Conservation (phyloP, 2,113 vertebrate species). For the Mionectes macconnelli region DNA sequence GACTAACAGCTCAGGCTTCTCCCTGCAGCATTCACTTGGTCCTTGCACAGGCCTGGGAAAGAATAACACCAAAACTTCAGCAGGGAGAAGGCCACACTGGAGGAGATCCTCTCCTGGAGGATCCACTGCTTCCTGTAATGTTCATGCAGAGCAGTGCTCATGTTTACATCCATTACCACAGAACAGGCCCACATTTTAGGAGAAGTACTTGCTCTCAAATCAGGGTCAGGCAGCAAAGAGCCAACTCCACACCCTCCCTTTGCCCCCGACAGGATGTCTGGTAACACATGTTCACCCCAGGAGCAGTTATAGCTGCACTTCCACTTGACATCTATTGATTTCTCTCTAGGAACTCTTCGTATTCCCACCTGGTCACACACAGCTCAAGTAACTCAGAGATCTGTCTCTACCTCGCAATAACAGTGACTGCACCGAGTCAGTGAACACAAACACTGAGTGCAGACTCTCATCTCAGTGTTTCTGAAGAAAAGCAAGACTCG, state of each 20-base stretch:
- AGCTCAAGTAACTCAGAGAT: not conserved
- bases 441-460: not conserved
- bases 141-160: not conserved
- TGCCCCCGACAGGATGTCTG: no score
- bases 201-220: not conserved
- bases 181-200: not conserved
- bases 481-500: not conserved
- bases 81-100: not conserved
- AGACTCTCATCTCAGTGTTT: not conserved
- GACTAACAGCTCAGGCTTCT: not conserved
- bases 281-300: not conserved
- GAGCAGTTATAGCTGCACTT: not conserved
- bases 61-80: not conserved
- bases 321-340: not conserved
- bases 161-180: not conserved
- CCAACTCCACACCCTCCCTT: not conserved
- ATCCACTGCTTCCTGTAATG: not conserved
- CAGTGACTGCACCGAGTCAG: rapidly evolving
- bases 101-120: not conserved
- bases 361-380: not conserved
- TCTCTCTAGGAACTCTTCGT: not conserved
- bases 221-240: not conserved
- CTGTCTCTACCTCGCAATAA: rapidly evolving
- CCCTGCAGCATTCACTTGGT: not conserved
- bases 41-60: not conserved